These are phyloP conservation scores for Chaenogobius annularis DNA, from an alignment of 2,113 vertebrate species.

Conservation along the genomic window DNA sequence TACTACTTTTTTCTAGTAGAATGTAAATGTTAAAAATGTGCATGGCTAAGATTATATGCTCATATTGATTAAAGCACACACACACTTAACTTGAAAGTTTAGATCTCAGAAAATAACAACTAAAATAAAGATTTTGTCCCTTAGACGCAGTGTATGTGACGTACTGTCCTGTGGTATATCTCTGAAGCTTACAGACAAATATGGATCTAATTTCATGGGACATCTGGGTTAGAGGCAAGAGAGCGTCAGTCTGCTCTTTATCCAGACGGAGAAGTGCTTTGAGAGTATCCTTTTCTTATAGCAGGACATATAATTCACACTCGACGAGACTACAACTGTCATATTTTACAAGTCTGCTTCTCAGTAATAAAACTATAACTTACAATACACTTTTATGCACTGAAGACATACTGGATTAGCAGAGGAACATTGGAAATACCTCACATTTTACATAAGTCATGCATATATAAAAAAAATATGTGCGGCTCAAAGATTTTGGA, in stretches of 20 bases:
- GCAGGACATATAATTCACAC: constrained; percentile 27
- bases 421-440: neutral
- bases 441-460: neutral
- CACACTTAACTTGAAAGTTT: neutral
- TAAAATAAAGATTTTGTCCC: neutral
- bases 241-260: constrained; percentile 27
- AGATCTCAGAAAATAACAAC: neutral
- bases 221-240: constrained; percentile 11
- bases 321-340: constrained; percentile 19
- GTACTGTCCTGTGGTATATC: constrained; percentile 24
- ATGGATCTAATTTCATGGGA: constrained; percentile 43
- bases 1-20: too few relatives aligned
- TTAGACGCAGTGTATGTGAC: constrained; percentile 27
- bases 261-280: constrained; percentile 48
- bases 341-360: constrained; percentile 20
- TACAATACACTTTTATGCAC: constrained; percentile 3
- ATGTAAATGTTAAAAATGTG: too few relatives aligned
- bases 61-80: neutral
- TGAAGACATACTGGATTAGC: neutral
- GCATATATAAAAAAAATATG: neutral
- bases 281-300: constrained; percentile 21
- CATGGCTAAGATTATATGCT: too few relatives aligned
- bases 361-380: neutral
- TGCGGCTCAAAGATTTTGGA: neutral
- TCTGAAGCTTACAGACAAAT: constrained; percentile 41